Conservation (phyloP, 2,888 invertebrate genomes). For the Acrobasis suavella region DNA sequence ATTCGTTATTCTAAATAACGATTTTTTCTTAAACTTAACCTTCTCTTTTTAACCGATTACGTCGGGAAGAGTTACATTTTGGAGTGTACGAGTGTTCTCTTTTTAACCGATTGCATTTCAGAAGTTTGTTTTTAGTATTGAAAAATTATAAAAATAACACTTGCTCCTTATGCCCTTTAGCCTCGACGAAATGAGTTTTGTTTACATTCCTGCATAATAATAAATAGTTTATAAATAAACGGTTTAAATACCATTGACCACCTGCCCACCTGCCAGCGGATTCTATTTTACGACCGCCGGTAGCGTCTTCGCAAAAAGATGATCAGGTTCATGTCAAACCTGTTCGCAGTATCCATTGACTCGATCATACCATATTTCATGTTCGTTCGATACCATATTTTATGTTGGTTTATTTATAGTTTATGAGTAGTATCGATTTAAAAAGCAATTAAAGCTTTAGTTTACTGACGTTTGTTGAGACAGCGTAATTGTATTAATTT, state of each 20-base stretch:
- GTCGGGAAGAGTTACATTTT: too few species aligned
- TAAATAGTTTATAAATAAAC: conserved; percentile 26
- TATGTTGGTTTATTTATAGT: not conserved
- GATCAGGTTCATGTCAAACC: not conserved
- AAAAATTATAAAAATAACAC: too few species aligned
- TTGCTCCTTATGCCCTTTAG: too few species aligned
- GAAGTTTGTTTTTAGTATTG: too few species aligned
- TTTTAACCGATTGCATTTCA: too few species aligned
- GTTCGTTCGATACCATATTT: not conserved
- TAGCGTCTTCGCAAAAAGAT: conserved; percentile 16
- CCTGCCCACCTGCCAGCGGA: conserved; percentile 6
- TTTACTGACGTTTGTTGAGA: not conserved
- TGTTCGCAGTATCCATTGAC: not conserved
- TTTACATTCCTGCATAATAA: too few species aligned
- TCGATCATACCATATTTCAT: conserved; percentile 1
- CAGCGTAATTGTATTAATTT: not conserved
- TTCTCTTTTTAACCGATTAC: too few species aligned
- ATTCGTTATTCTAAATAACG: too few species aligned
- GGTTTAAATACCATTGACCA: conserved; percentile 19
- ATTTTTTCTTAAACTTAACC: too few species aligned
- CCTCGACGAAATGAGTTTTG: too few species aligned
- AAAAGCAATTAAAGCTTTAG: not conserved
- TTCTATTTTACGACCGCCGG: conserved; percentile 4
- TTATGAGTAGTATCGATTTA: not conserved
- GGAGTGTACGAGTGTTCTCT: too few species aligned